phyloP scores from a whole-genome alignment of 1,140 invertebrate genomes.

The Philotrypesis tridentata region DNA sequence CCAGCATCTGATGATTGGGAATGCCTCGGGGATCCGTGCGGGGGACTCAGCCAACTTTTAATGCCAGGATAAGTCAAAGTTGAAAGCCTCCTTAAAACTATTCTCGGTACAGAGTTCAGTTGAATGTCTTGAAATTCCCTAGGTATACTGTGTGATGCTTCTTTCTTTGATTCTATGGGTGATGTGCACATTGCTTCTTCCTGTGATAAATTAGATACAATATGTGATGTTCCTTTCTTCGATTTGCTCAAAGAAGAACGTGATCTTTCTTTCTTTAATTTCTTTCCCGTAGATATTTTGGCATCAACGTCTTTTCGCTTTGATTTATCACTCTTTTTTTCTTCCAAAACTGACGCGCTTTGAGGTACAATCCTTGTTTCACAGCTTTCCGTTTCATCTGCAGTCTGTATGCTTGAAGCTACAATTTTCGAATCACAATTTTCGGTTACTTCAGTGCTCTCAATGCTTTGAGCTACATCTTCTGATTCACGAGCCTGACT shows the following conservation, averaged over 20 bases:
- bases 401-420: background rate
- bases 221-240: too few species aligned
- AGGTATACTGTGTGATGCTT: slow-evolving; percentile 15
- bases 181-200: too few species aligned
- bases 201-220: too few species aligned
- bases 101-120: slow-evolving; percentile 43
- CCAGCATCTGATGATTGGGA: slow-evolving; percentile 22
- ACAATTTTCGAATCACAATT: slow-evolving; percentile 30
- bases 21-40: background rate
- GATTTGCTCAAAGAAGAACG: too few species aligned
- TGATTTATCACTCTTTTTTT: background rate
- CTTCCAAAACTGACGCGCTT: background rate
- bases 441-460: slow-evolving; percentile 20
- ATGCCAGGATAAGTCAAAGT: slow-evolving; percentile 54
- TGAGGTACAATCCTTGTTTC: background rate
- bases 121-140: slow-evolving; percentile 36
- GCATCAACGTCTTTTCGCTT: slow-evolving; percentile 25
- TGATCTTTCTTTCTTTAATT: background rate
- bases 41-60: slow-evolving; percentile 40
- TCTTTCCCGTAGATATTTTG: background rate
- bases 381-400: background rate
- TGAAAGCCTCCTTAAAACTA: slow-evolving; percentile 60
- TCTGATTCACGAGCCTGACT: background rate
- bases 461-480: background rate
- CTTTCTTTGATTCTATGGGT: background rate